These are phyloP conservation scores for Watsonalla binaria DNA, from an alignment of 2,888 invertebrate species.

Conservation along the genomic window DNA sequence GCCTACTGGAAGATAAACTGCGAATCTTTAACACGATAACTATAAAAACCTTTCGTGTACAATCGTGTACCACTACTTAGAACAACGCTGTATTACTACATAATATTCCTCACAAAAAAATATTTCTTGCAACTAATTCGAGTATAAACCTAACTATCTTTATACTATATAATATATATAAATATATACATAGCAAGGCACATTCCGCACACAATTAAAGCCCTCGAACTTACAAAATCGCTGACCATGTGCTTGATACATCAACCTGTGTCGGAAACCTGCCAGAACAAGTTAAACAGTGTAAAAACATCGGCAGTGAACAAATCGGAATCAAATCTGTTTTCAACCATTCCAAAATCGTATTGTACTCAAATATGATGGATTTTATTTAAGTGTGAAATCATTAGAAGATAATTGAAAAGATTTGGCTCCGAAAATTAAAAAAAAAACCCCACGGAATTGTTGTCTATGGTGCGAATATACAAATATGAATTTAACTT, in stretches of 20 bases:
- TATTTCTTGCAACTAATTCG: slow-evolving; percentile 77
- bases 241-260: slow-evolving; percentile 71
- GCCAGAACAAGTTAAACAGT: slow-evolving; percentile 34
- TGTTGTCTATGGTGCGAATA: neutral
- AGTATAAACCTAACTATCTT: slow-evolving; percentile 73
- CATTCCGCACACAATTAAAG: slow-evolving; percentile 78
- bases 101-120: slow-evolving; percentile 75
- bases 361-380: no score
- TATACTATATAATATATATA: slow-evolving; percentile 38
- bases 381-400: no score
- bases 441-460: no score
- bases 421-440: no score
- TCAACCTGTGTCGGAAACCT: slow-evolving; percentile 52
- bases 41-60: slow-evolving; percentile 40
- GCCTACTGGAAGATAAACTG: slow-evolving; percentile 78
- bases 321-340: neutral
- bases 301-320: slow-evolving; percentile 1
- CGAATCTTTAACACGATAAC: slow-evolving; percentile 76
- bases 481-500: slow-evolving; percentile 21
- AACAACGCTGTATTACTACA: slow-evolving; percentile 67
- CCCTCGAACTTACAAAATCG: slow-evolving; percentile 61
- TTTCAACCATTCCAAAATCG: neutral
- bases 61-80: slow-evolving; percentile 61
- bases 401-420: no score
- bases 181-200: slow-evolving; percentile 77